A percentile compares a stretch with the other conserved stretches of the same genome.
Evolutionary conservation across 2,113 vertebrate species (phyloP).

Genomic region (Myotis yumanensis): DNA sequence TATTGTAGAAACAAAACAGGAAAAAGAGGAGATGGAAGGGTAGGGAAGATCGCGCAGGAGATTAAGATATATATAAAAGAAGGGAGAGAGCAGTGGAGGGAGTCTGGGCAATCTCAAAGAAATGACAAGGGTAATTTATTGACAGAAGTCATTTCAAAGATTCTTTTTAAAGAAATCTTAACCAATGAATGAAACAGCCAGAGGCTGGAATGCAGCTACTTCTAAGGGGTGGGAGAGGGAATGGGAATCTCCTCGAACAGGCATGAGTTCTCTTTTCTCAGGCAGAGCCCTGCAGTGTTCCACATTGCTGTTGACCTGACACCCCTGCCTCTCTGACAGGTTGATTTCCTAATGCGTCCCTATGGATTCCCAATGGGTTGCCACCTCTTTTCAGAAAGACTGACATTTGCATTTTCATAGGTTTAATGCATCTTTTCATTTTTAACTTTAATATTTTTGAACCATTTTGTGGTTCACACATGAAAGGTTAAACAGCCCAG

Average conservation of each 20-base stretch:
- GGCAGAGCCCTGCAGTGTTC: not conserved
- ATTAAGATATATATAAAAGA: conserved; percentile 50
- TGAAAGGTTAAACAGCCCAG: not conserved
- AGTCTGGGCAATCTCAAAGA: not conserved
- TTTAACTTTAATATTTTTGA: not conserved
- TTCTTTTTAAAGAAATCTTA: conserved; percentile 57
- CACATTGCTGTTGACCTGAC: not conserved
- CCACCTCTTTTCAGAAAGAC: not conserved
- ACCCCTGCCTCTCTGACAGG: accelerated
- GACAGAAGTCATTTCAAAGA: conserved; percentile 40
- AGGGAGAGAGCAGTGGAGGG: conserved; percentile 12
- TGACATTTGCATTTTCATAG: not conserved
- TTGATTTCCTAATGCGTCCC: accelerated
- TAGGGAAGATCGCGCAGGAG: not conserved
- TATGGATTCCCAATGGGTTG: accelerated
- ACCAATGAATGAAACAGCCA: conserved; percentile 46
- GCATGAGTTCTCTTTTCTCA: conserved; percentile 36
- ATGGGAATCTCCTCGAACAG: conserved; percentile 60
- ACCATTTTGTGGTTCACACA: not conserved
- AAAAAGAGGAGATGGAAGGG: not conserved
- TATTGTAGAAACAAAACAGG: conserved; percentile 50
- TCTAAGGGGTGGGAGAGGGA: conserved; percentile 53
- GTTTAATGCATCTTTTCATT: not conserved
- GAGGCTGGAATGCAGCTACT: conserved; percentile 58
- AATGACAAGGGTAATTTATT: conserved; percentile 63